A percentile compares a stretch with the other conserved stretches of the same genome.
Conservation (phyloP, 2,797 vertebrate species). For the Sebastes iracundus region DNA sequence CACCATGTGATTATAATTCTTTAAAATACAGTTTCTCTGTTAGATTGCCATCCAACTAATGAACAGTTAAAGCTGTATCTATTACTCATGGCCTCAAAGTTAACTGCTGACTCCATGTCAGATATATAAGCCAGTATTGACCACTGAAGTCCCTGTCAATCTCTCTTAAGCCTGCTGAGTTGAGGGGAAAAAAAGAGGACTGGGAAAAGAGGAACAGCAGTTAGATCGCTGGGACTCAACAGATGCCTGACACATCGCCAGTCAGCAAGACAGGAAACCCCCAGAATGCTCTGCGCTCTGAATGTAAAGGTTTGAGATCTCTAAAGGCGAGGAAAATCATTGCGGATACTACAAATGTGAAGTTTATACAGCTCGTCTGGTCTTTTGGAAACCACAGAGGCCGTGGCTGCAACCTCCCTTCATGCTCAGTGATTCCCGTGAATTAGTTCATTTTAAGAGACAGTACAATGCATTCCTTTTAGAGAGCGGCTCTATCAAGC, state of each 20-base stretch:
- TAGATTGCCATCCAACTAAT: not conserved
- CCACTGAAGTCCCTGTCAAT: slow-evolving; percentile 58
- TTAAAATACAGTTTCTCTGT: not conserved
- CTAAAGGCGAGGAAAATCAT: not conserved
- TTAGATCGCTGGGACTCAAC: slow-evolving; percentile 10
- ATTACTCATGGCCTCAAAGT: slow-evolving; percentile 22
- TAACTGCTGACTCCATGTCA: slow-evolving; percentile 49
- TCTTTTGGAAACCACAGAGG: slow-evolving; percentile 12
- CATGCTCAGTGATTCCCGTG: slow-evolving; percentile 31
- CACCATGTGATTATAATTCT: not conserved
- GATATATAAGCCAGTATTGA: slow-evolving; percentile 52
- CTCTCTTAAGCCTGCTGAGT: slow-evolving; percentile 45
- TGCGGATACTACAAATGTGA: slow-evolving; percentile 14
- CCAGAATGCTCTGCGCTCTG: not conserved
- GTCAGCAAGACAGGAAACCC: slow-evolving; percentile 43
- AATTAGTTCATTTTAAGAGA: slow-evolving; percentile 58
- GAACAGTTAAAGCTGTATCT: slow-evolving; percentile 8
- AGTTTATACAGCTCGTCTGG: slow-evolving; percentile 10
- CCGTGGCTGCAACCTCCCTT: slow-evolving; percentile 21
- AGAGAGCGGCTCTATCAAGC: slow-evolving; percentile 4
- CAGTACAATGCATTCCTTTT: slow-evolving; percentile 26
- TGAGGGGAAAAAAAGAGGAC: slow-evolving; percentile 6
- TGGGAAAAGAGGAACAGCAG: not conserved
- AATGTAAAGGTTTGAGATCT: slow-evolving; percentile 16
- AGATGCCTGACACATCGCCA: slow-evolving; percentile 20